Conservation (phyloP, 2,113 vertebrate species). For the Ciconia boyciana region DNA sequence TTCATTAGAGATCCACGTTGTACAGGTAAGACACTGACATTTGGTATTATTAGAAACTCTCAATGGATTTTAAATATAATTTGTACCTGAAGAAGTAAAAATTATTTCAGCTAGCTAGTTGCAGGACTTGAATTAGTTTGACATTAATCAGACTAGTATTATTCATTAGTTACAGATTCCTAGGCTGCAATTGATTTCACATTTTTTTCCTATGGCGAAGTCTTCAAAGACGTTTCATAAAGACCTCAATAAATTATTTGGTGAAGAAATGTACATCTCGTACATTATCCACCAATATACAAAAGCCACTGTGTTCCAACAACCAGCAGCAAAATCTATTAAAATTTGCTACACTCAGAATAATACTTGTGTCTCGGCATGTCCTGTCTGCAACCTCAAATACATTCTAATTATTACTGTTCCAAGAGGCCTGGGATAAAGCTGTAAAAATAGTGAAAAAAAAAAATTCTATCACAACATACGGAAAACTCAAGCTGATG, state of each 20-base stretch:
- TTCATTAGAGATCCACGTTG: not conserved
- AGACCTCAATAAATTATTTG: not conserved
- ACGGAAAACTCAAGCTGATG: not conserved
- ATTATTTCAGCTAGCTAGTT: constrained; percentile 13
- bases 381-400: not conserved
- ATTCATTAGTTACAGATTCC: constrained; percentile 40
- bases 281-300: not conserved
- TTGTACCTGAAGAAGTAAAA: constrained; percentile 17
- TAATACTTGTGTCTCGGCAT: not conserved
- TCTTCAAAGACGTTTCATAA: constrained; percentile 21
- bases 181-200: not conserved
- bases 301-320: not conserved
- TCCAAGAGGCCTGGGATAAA: not conserved
- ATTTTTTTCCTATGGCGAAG: not conserved
- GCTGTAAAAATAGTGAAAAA: not conserved
- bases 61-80: not conserved
- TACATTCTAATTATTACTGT: not conserved
- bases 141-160: constrained; percentile 37
- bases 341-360: not conserved
- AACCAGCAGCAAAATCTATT: not conserved
- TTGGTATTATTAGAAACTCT: not conserved
- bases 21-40: not conserved
- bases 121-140: not conserved
- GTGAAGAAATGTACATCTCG: not conserved
- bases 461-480: not conserved